Percentiles rank a stretch among this genome's conserved stretches.
Conservation (phyloP, 1,140 invertebrate genomes). For the Geopemphigus sp. region DNA sequence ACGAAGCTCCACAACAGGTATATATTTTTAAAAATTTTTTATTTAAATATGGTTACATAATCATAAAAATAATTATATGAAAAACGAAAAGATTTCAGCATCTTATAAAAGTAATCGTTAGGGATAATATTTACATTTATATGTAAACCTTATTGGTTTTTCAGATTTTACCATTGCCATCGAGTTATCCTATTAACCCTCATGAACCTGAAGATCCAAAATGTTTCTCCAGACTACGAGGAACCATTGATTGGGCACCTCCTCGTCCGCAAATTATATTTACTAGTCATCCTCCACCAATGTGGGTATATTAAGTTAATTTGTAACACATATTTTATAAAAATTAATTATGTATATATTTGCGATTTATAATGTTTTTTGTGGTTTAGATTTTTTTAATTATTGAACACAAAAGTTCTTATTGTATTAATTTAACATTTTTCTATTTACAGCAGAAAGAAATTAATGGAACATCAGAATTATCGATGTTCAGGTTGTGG, state of each 20-base stretch:
- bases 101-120: no score
- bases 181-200: slow-evolving; percentile 66
- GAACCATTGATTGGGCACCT: slow-evolving; percentile 80
- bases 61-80: no score
- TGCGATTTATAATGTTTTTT: no score
- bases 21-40: no score
- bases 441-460: slow-evolving; percentile 61
- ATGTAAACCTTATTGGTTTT: background rate
- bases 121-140: no score
- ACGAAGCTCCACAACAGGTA: slow-evolving; percentile 73
- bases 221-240: slow-evolving; percentile 65
- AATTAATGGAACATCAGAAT: slow-evolving; percentile 72
- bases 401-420: no score
- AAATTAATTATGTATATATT: no score
- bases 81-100: no score
- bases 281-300: slow-evolving; percentile 68
- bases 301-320: slow-evolving; percentile 60
- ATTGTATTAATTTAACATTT: no score
- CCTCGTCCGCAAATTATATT: slow-evolving; percentile 83
- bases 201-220: slow-evolving; percentile 60
- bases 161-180: slow-evolving; percentile 71
- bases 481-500: slow-evolving; percentile 84
- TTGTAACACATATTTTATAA: background rate
- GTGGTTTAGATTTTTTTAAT: background rate
- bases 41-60: no score